phyloP scores from a whole-genome alignment of 2,888 invertebrate genomes.

The Pheosia tremula region DNA sequence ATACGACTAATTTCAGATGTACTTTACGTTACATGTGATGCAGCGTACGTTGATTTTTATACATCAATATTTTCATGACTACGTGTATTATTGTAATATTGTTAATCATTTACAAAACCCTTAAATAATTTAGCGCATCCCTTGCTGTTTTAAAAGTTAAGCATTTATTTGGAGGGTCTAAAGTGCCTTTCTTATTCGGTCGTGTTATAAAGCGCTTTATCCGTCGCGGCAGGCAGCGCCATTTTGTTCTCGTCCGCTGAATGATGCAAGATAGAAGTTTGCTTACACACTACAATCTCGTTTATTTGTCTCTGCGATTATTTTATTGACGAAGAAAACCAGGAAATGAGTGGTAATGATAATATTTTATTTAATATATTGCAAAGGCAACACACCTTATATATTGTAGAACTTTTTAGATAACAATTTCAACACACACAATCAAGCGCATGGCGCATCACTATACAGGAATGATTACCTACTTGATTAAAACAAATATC shows the following conservation, averaged over 20 bases:
- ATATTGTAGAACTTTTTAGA: slow-evolving; percentile 21
- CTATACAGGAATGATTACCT: slow-evolving; percentile 9
- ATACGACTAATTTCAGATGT: slow-evolving; percentile 37
- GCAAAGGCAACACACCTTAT: slow-evolving; percentile 14
- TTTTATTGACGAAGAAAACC: slow-evolving; percentile 22
- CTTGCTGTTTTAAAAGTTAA: too few species aligned
- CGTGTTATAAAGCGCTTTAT: slow-evolving; percentile 79
- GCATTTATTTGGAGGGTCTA: neutral
- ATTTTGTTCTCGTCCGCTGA: slow-evolving; percentile 77
- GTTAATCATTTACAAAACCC: too few species aligned
- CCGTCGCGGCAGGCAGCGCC: slow-evolving; percentile 69
- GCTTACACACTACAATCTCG: slow-evolving; percentile 41
- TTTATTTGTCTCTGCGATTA: slow-evolving; percentile 5
- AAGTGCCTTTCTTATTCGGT: slow-evolving; percentile 42
- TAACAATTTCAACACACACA: neutral
- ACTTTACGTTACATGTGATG: too few species aligned
- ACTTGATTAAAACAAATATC: slow-evolving; percentile 20
- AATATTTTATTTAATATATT: slow-evolving; percentile 17
- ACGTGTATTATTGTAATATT: too few species aligned
- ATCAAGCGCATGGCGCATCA: neutral
- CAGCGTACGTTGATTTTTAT: too few species aligned
- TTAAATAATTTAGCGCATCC: neutral
- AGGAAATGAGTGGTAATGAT: slow-evolving; percentile 39
- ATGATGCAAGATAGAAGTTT: slow-evolving; percentile 68
- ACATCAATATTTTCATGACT: too few species aligned